Base-by-base conservation (phyloP, 2,797 vertebrate species). In the Coccyzus lansbergi region DNA sequence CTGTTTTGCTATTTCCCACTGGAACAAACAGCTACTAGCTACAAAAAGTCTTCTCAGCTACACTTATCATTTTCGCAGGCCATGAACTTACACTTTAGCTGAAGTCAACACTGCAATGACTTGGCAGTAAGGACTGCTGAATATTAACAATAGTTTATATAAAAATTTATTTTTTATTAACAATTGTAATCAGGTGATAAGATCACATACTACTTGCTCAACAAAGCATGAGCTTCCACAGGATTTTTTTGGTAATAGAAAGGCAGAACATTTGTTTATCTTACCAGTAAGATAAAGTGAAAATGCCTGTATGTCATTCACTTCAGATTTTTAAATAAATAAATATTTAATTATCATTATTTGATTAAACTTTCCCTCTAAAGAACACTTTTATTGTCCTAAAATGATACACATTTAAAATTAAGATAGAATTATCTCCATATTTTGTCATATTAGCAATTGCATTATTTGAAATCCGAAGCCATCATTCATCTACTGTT, bases 211-310 rank as follows among this genome's bases (percentile, higher is more conserved):
- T 78, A 46, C 9, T 48, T 70, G 20, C 22, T 77, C 38, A 5
- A 49, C 21, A 69, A 78, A 77, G 6, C 42, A 44, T n/a, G 10
- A 22, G 16, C 15, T 71, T 80, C 9, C 38, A 67, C 10, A 24
- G 31, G 40, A 59, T 3, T 53, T 53, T 3, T 31, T 34, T 78
- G 25, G 15, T 36, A 80, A 83, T 7, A 71, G 90, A 88, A 90
- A 91, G 64, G 18, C 15, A 93, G 77, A 94, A 95, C 86, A 58
- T 92, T 95, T 94, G 55, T 68, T 97, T 95, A 91, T 62, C 40
- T 64, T 79, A 77, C 8, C 24, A 49, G 44, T 18, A 88, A 78
- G 84, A 94, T 17, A 93, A 95, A 92, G 69, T 88, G 70, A 83
- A 96, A 94, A 90, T 53, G n/a, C 12, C 16, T 87, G 44, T 88